Conservation (phyloP, 2,888 invertebrate genomes). For the Colletes collaris region DNA sequence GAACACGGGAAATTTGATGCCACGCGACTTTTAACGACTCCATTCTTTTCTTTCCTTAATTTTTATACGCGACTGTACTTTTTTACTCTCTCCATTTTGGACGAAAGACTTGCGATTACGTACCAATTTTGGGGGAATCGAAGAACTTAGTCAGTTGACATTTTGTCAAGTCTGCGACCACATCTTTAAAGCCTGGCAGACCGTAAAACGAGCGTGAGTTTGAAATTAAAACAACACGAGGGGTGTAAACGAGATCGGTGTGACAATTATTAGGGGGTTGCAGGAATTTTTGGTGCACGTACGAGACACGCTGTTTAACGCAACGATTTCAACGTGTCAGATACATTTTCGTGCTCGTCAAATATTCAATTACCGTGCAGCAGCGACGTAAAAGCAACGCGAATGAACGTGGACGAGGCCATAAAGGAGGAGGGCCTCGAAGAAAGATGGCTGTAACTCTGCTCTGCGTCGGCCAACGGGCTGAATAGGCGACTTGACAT, state of each 20-base stretch:
- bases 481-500: slow-evolving; percentile 62
- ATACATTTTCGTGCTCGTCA: slow-evolving; percentile 57
- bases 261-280: slow-evolving; percentile 53
- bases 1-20: too few species aligned
- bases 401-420: slow-evolving; percentile 60
- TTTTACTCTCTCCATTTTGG: too few species aligned
- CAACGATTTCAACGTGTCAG: slow-evolving; percentile 37
- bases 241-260: slow-evolving; percentile 49
- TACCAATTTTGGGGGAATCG: too few species aligned
- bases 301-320: background rate
- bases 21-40: too few species aligned
- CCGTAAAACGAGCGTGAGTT: background rate
- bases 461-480: slow-evolving; percentile 47
- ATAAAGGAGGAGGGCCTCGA: slow-evolving; percentile 61
- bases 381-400: slow-evolving; percentile 57
- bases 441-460: slow-evolving; percentile 60
- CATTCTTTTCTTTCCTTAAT: too few species aligned
- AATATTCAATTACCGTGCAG: slow-evolving; percentile 63
- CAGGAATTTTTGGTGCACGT: background rate
- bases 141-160: too few species aligned
- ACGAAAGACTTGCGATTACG: too few species aligned
- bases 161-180: too few species aligned
- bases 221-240: slow-evolving; percentile 1
- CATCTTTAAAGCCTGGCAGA: too few species aligned
- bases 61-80: too few species aligned